phyloP scores from a whole-genome alignment of 2,888 invertebrate species.

The Sacculina carcini region DNA sequence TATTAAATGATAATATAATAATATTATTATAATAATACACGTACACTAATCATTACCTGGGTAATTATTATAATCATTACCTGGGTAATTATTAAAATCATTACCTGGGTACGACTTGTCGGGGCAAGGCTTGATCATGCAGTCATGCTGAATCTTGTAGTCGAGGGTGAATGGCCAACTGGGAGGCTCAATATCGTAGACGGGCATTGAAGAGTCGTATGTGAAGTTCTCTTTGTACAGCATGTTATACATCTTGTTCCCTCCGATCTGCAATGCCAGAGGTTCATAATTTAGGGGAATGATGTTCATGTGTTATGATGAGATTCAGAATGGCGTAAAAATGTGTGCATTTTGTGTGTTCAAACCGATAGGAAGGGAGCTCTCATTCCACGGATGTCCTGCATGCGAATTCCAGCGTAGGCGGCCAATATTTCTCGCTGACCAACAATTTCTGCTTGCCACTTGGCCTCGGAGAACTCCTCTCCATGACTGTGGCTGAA shows the following conservation, averaged over 20 bases:
- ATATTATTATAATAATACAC: too few species aligned
- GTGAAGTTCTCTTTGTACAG: constrained; percentile 81
- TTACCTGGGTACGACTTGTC: constrained; percentile 64
- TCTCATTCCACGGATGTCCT: constrained; percentile 77
- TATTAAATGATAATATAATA: too few species aligned
- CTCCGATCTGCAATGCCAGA: constrained; percentile 37
- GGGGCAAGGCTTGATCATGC: constrained; percentile 86
- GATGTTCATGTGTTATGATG: too few species aligned
- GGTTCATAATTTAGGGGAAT: too few species aligned
- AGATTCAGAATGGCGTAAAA: too few species aligned
- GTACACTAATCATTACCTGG: background rate
- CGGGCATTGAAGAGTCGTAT: constrained; percentile 84
- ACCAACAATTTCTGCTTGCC: constrained; percentile 80
- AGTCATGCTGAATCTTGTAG: constrained; percentile 80
- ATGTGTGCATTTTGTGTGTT: too few species aligned
- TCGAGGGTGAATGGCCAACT: constrained; percentile 92
- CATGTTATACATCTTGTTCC: constrained; percentile 94
- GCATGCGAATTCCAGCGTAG: constrained; percentile 60
- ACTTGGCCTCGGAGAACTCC: constrained; percentile 81
- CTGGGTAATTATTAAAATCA: background rate
- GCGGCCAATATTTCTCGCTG: constrained; percentile 75
- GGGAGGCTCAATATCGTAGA: constrained; percentile 75
- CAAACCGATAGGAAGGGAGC: constrained; percentile 83
- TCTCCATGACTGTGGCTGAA: constrained; percentile 75
- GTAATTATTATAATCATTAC: background rate